These are phyloP conservation scores for Brachyistius frenatus DNA, from an alignment of 2,113 vertebrate species.

Conservation along the genomic window DNA sequence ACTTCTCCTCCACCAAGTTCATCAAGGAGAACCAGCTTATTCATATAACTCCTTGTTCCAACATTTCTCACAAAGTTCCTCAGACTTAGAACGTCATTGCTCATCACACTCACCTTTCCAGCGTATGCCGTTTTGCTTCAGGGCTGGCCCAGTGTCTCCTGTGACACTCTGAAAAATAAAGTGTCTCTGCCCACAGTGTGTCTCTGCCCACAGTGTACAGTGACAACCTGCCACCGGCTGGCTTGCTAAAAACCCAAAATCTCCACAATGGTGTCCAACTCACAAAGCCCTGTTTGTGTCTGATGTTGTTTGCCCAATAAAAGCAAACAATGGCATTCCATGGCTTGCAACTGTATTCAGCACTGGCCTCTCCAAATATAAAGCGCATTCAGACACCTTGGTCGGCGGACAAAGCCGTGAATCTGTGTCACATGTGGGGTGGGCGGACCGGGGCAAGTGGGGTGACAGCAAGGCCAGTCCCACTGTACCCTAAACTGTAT, in stretches of 20 bases:
- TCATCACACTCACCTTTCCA: constrained; percentile 67
- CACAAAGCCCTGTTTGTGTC: constrained; percentile 76
- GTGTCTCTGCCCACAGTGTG: constrained; percentile 27
- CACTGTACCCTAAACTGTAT: constrained; percentile 5
- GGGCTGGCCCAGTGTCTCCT: constrained; percentile 19
- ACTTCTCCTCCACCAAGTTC: background rate
- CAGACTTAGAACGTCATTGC: background rate
- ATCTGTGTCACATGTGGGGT: constrained; percentile 66
- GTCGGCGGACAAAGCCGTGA: constrained; percentile 61
- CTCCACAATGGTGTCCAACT: constrained; percentile 35
- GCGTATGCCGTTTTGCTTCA: constrained; percentile 21
- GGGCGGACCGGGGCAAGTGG: constrained; percentile 43
- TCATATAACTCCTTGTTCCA: background rate
- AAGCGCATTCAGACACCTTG: constrained; percentile 75
- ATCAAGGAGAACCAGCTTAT: background rate
- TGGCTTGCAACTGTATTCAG: constrained; percentile 85
- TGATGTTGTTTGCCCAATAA: constrained; percentile 78
- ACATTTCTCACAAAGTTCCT: background rate
- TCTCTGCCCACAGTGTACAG: constrained; percentile 2
- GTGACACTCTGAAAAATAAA: constrained; percentile 25
- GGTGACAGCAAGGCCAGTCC: constrained; percentile 49
- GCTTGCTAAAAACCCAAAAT: constrained; percentile 41
- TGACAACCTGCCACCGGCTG: constrained; percentile 35
- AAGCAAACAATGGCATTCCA: constrained; percentile 84
- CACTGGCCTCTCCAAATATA: constrained; percentile 62